A percentile compares a stretch with the other conserved stretches of the same genome.
phyloP scores from a whole-genome alignment of 2,888 invertebrate genomes.

The Drosophila anomelani region DNA sequence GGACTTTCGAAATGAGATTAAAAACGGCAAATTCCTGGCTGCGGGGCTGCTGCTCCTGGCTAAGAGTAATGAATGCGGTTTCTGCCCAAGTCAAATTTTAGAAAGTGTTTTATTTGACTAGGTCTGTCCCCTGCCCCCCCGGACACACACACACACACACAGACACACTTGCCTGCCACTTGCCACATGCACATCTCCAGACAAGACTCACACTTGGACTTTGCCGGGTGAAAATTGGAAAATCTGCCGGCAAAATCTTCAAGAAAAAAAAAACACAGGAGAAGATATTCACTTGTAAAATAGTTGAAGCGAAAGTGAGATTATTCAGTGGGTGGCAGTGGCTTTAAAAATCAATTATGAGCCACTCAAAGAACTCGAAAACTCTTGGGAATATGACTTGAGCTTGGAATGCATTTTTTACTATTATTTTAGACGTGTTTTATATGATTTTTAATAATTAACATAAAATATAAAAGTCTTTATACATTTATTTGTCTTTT shows the following conservation, averaged over 20 bases:
- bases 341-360: constrained; percentile 1
- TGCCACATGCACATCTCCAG: constrained; percentile 16
- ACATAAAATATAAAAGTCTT: too few relatives aligned
- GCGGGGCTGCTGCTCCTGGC: constrained; percentile 71
- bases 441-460: too few relatives aligned
- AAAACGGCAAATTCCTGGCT: constrained; percentile 80
- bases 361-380: not conserved
- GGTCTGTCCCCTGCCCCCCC: constrained; percentile 51
- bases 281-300: not conserved
- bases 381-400: too few relatives aligned
- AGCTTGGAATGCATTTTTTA: too few relatives aligned
- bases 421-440: rapidly evolving
- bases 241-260: not conserved
- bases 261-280: not conserved
- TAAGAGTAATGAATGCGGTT: constrained; percentile 84
- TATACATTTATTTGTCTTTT: not conserved
- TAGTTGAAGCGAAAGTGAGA: constrained; percentile 4
- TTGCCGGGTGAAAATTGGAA: constrained; percentile 16
- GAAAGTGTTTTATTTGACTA: constrained; percentile 81
- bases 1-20: constrained; percentile 79
- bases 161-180: not conserved
- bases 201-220: constrained; percentile 20
- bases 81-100: constrained; percentile 79
- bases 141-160: constrained; percentile 2
- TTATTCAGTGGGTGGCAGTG: not conserved